Conservation (phyloP, 1,140 invertebrate species). For the Diorhabda sublineata region DNA sequence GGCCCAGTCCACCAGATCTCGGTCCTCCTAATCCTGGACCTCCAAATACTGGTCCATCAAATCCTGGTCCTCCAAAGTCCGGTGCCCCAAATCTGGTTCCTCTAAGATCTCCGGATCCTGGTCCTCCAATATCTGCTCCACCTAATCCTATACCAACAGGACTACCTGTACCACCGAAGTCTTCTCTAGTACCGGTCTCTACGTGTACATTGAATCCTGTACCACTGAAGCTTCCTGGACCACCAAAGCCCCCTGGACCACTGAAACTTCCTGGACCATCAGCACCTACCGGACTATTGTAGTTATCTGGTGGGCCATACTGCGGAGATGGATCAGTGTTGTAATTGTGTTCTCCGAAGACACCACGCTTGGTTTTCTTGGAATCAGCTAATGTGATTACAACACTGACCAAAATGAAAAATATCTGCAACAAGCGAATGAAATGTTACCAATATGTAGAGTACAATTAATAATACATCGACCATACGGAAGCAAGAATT, state of each 20-base stretch:
- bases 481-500: too few species aligned
- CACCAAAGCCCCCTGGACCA: neutral
- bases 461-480: too few species aligned
- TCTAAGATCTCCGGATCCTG: conserved; percentile 5
- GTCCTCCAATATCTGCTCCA: conserved; percentile 6
- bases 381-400: conserved; percentile 14
- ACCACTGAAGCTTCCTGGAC: neutral
- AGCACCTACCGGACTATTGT: neutral
- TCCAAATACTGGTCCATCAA: neutral
- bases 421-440: conserved; percentile 2
- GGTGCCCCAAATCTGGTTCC: neutral
- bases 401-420: conserved; percentile 1
- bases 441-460: conserved; percentile 3
- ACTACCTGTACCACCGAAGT: neutral
- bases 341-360: conserved; percentile 26
- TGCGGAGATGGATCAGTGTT: neutral
- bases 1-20: neutral
- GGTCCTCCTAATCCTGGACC: conserved; percentile 13
- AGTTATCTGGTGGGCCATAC: neutral
- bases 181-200: neutral
- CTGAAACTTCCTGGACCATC: conserved; percentile 4
- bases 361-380: conserved; percentile 32
- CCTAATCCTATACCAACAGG: conserved; percentile 8
- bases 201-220: too few species aligned
- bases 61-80: conserved; percentile 4